Percentiles rank a stretch among this genome's conserved stretches.
These are phyloP conservation scores for Capra hircus DNA, from an alignment of 2,113 vertebrate genomes.

Conservation along the genomic window DNA sequence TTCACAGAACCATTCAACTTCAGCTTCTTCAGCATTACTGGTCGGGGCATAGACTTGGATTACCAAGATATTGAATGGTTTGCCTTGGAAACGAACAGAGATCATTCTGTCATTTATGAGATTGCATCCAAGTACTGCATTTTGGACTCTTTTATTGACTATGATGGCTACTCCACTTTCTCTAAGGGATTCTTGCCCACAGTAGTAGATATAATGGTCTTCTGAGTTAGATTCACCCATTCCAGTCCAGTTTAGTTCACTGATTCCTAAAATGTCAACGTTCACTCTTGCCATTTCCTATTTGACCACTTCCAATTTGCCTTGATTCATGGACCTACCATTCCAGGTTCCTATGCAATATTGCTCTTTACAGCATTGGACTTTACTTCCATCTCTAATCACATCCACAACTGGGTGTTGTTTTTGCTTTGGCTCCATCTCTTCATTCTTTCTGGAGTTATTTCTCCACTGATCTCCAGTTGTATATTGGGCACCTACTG, in stretches of 20 bases:
- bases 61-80: neutral
- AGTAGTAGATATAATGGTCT: neutral
- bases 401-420: neutral
- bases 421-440: neutral
- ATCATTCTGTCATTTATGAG: neutral
- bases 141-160: neutral
- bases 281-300: neutral
- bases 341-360: neutral
- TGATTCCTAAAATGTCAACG: rapidly evolving
- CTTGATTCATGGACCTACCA: neutral
- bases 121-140: neutral
- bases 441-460: neutral
- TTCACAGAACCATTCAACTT: neutral
- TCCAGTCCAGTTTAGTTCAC: neutral
- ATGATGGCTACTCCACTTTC: neutral
- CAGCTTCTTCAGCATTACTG: neutral
- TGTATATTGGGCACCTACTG: neutral
- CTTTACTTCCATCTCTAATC: neutral
- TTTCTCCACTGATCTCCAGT: neutral
- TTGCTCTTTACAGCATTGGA: neutral
- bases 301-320: neutral
- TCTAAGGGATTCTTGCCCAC: neutral
- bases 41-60: neutral
- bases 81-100: neutral
- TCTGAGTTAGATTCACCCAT: neutral